These are phyloP conservation scores for Diaprepes abbreviatus DNA, from an alignment of 2,888 invertebrate species.

Conservation along the genomic window DNA sequence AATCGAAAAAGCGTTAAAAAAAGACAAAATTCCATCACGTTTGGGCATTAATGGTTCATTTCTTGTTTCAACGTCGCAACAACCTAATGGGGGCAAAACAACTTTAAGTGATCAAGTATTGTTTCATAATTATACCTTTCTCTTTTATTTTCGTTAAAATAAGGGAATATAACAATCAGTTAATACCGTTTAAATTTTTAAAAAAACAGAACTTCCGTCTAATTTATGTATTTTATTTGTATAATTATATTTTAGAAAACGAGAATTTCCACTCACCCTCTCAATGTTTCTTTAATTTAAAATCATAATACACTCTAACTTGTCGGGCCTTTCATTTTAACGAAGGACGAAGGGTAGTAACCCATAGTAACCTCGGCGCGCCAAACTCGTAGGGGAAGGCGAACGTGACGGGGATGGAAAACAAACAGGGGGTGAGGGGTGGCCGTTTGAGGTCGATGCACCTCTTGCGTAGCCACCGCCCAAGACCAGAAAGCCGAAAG, in stretches of 20 bases:
- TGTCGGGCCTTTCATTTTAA: constrained; percentile 28
- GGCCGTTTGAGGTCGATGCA: constrained; percentile 35
- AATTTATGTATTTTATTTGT: neutral
- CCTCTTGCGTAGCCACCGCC: constrained; percentile 31
- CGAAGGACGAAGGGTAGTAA: constrained; percentile 38
- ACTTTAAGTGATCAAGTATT: no score
- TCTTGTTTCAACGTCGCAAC: no score
- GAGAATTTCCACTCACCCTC: neutral
- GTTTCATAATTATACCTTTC: no score
- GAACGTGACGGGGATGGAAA: constrained; percentile 13
- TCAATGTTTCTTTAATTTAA: constrained; percentile 24
- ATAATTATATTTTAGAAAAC: neutral
- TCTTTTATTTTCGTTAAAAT: no score
- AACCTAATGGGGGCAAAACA: no score
- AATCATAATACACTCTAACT: constrained; percentile 28
- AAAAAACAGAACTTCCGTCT: no score
- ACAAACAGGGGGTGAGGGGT: constrained; percentile 14
- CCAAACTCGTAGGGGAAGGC: constrained; percentile 25
- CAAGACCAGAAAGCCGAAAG: neutral
- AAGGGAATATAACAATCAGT: no score
- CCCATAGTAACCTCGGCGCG: constrained; percentile 41
- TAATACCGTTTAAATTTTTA: no score
- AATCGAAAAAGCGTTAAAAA: no score
- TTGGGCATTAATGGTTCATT: no score
- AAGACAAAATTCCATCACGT: no score